Conservation (phyloP, 2,888 invertebrate species). For the Drosophila nr. perissopoda region DNA sequence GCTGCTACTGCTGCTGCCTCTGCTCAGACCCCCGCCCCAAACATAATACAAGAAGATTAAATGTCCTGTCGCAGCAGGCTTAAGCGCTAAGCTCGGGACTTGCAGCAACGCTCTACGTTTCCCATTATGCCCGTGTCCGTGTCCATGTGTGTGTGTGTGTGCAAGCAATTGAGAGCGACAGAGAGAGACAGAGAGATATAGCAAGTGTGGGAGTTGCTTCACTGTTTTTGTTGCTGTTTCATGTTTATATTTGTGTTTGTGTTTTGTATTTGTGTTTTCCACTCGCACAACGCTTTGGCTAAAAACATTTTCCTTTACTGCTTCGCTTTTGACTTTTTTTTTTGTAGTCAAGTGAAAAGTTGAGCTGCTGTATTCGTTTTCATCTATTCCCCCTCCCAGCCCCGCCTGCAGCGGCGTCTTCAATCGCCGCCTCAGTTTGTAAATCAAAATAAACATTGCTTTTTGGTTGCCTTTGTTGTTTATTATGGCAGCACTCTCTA, state of each 20-base stretch:
- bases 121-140: constrained; percentile 45
- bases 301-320: constrained; percentile 46
- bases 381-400: constrained; percentile 7
- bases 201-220: constrained; percentile 8
- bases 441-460: constrained; percentile 77
- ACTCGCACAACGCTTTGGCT: constrained; percentile 35
- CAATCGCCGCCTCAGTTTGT: constrained; percentile 55
- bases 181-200: background rate
- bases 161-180: background rate
- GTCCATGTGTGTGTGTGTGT: constrained; percentile 27
- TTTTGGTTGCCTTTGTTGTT: constrained; percentile 67
- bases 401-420: background rate
- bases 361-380: constrained; percentile 48
- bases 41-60: constrained; percentile 77
- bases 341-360: constrained; percentile 64
- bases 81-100: constrained; percentile 70
- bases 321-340: constrained; percentile 17
- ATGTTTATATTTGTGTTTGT: constrained; percentile 27
- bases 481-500: constrained; percentile 50
- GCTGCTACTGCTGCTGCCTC: constrained; percentile 14
- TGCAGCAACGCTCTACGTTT: constrained; percentile 53
- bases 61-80: constrained; percentile 80
- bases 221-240: constrained; percentile 26
- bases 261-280: constrained; percentile 39
- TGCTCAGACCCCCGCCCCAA: constrained; percentile 27